Evolutionary conservation across 64 coral and sea anemone genomes (phyloP).

Genomic region (Cladopsammia gracilis): DNA sequence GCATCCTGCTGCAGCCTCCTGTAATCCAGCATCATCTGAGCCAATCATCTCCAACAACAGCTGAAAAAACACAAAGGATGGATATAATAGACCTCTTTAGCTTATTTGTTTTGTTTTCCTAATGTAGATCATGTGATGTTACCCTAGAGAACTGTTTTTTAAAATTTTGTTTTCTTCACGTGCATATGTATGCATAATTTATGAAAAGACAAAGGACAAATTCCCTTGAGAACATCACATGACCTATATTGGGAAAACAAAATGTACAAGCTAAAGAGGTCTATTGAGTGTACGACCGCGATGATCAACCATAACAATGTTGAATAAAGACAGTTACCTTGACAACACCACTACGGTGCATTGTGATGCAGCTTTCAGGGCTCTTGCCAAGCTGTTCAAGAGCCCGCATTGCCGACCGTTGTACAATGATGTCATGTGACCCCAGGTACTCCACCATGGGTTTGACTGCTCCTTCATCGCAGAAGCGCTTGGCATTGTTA

Average conservation of each 20-base stretch:
- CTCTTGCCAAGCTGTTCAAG: conserved; percentile 71
- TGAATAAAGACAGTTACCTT: conserved; percentile 53
- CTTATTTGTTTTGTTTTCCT: no score
- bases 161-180: no score
- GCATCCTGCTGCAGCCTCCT: conserved; percentile 88
- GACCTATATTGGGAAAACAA: no score
- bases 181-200: no score
- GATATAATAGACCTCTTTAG: no score
- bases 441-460: conserved; percentile 83
- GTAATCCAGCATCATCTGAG: conserved; percentile 80
- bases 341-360: conserved; percentile 86
- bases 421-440: conserved; percentile 70
- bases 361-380: conserved; percentile 84
- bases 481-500: conserved; percentile 75
- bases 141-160: no score
- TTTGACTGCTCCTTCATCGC: conserved; percentile 76
- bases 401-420: conserved; percentile 85
- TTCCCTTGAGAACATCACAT: no score
- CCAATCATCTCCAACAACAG: conserved; percentile 88
- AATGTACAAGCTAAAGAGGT: no score
- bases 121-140: no score
- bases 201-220: no score
- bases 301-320: not conserved
- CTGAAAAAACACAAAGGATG: conserved; percentile 20
- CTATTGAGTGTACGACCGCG: no score